Evolutionary conservation across 2,113 vertebrate species (phyloP).

Genomic region (Stegostoma tigrinum): DNA sequence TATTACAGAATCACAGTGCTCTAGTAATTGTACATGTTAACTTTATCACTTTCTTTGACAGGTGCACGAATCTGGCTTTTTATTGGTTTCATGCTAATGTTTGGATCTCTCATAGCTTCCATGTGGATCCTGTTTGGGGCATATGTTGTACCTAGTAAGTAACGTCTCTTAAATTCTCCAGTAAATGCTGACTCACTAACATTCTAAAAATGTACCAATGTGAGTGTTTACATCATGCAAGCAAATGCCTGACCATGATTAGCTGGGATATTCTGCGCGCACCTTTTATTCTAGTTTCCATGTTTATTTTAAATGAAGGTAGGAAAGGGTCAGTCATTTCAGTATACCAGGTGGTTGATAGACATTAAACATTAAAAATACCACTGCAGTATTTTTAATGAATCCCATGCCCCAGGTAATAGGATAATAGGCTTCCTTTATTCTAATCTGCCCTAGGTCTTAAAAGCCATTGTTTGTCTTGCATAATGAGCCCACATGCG

Average conservation of each 20-base stretch:
- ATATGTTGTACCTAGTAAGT: constrained; percentile 77
- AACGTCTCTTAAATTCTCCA: background rate
- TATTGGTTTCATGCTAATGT: constrained; percentile 87
- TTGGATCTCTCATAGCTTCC: constrained; percentile 82
- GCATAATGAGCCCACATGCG: background rate
- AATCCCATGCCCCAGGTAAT: background rate
- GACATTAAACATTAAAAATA: background rate
- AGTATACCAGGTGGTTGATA: background rate
- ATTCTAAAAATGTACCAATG: background rate
- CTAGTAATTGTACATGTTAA: background rate
- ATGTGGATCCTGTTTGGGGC: constrained; percentile 85
- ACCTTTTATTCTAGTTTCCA: background rate
- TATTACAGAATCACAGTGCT: background rate
- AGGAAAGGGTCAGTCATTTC: too few species aligned
- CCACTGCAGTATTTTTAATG: background rate
- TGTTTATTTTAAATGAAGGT: background rate
- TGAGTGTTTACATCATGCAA: background rate
- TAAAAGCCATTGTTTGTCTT: background rate
- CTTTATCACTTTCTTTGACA: constrained; percentile 42
- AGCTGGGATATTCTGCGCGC: background rate
- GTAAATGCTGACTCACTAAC: background rate
- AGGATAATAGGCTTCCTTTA: background rate
- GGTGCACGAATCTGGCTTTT: constrained; percentile 86
- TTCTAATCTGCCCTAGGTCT: background rate
- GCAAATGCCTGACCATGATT: background rate